phyloP scores from a whole-genome alignment of 2,888 invertebrate species.

The Mesoligia furuncula region DNA sequence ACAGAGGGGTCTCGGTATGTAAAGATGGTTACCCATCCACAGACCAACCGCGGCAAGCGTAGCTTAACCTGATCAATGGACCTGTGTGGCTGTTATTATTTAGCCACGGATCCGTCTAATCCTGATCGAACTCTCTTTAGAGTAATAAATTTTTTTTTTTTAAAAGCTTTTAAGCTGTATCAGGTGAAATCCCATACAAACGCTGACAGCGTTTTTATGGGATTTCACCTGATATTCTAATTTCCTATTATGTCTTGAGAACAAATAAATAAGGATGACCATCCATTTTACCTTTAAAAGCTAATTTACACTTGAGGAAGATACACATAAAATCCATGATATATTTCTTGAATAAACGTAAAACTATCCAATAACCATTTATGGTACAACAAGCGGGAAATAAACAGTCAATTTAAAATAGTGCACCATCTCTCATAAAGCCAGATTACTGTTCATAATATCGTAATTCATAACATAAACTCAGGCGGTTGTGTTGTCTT shows the following conservation, averaged over 20 bases:
- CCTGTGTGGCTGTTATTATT: too few relatives aligned
- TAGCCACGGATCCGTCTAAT: neutral
- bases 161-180: neutral
- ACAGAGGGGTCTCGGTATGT: too few relatives aligned
- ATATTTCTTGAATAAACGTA: neutral
- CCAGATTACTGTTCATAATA: conserved; percentile 29
- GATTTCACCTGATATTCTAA: neutral
- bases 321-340: neutral
- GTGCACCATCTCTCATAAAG: conserved; percentile 26
- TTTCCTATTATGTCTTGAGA: neutral
- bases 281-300: neutral
- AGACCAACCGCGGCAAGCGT: too few relatives aligned
- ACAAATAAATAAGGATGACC: neutral
- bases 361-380: conserved; percentile 4
- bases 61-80: too few relatives aligned
- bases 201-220: too few relatives aligned
- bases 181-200: too few relatives aligned
- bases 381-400: neutral
- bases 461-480: conserved; percentile 37
- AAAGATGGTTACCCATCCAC: too few relatives aligned
- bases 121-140: neutral
- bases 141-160: too few relatives aligned
- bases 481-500: conserved; percentile 38
- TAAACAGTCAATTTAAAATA: conserved; percentile 38
- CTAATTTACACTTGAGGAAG: neutral